Percentiles rank a stretch among this genome's conserved stretches.
phyloP scores from a whole-genome alignment of 2,888 invertebrate species.

The Argyra leucocephala region DNA sequence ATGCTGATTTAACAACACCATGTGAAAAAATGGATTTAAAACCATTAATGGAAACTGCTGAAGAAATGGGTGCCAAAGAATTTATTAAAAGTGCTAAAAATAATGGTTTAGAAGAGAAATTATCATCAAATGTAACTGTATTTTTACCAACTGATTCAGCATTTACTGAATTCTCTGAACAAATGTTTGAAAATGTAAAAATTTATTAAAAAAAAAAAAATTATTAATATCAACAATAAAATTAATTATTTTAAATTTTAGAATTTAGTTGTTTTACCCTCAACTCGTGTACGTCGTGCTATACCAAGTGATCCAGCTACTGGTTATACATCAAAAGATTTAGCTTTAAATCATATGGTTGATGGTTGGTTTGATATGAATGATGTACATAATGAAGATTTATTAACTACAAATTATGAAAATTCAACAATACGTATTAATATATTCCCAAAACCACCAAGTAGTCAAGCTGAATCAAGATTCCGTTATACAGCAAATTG shows the following conservation, averaged over 20 bases:
- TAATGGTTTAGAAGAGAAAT: constrained; percentile 45
- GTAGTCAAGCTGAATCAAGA: constrained; percentile 33
- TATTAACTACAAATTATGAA: constrained; percentile 38
- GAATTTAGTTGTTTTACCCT: constrained; percentile 44
- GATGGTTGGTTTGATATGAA: constrained; percentile 49
- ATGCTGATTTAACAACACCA: constrained; percentile 40
- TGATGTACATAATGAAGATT: constrained; percentile 50
- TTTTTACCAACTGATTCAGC: constrained; percentile 56
- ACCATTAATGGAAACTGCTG: constrained; percentile 48
- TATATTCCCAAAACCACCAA: constrained; percentile 26
- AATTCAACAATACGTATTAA: constrained; percentile 41
- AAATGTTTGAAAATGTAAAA: constrained; percentile 48
- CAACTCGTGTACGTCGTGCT: constrained; percentile 25
- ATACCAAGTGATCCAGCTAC: constrained; percentile 23
- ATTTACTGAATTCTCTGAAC: constrained; percentile 48
- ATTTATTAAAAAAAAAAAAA: too few relatives aligned
- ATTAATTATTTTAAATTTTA: constrained; percentile 28
- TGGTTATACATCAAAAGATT: constrained; percentile 43
- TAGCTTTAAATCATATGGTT: constrained; percentile 51
- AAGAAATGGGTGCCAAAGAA: constrained; percentile 50
- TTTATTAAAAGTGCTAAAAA: constrained; percentile 49
- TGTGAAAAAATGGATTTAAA: constrained; percentile 51
- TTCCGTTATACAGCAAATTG: constrained; percentile 56
- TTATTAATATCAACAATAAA: not conserved
- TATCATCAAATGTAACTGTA: constrained; percentile 51